Conservation (phyloP, 2,797 vertebrate genomes). For the Todus mexicanus region DNA sequence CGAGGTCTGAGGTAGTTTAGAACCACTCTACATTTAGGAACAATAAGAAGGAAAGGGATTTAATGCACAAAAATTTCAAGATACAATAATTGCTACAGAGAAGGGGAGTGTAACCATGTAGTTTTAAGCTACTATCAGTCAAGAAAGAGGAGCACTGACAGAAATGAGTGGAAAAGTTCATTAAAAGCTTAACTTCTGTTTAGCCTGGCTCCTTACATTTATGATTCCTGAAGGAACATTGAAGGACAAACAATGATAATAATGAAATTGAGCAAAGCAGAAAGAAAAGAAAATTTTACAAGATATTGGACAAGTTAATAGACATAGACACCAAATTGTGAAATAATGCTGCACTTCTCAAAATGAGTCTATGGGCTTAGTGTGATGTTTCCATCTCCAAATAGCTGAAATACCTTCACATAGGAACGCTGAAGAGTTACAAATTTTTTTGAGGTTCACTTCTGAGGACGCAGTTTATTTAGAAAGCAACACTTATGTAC, state of each 20-base stretch:
- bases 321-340: not conserved
- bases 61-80: not conserved
- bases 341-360: not conserved
- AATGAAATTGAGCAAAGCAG: not conserved
- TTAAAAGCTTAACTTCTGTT: not conserved
- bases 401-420: not conserved
- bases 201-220: not conserved
- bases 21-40: not conserved
- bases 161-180: not conserved
- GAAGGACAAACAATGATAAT: not conserved
- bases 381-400: not conserved
- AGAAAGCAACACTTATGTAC: not conserved
- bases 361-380: not conserved
- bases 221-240: not conserved
- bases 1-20: constrained; percentile 51
- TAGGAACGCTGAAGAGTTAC: not conserved
- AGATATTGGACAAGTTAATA: not conserved
- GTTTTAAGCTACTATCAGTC: not conserved
- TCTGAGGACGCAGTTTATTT: not conserved
- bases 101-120: not conserved
- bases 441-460: not conserved
- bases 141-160: not conserved
- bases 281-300: not conserved
- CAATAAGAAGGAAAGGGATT: not conserved
- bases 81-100: not conserved